phyloP scores from a whole-genome alignment of 2,888 invertebrate species.

The Lycophotia porphyrea region DNA sequence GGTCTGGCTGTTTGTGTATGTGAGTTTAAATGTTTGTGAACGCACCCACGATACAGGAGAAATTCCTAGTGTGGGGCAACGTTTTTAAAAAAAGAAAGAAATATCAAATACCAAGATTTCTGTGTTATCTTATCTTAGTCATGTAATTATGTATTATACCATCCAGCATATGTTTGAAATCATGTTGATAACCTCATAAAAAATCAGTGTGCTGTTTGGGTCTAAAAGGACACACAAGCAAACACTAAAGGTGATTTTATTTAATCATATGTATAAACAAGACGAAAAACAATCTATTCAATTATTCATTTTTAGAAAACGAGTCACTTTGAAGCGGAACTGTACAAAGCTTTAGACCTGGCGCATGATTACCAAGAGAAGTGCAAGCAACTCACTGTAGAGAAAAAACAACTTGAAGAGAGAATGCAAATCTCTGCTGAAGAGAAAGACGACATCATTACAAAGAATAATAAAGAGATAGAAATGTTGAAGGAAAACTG shows the following conservation, averaged over 20 bases:
- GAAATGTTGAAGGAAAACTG: conserved; percentile 86
- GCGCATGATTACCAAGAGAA: conserved; percentile 93
- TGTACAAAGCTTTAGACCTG: conserved; percentile 92
- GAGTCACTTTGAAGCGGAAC: conserved; percentile 92
- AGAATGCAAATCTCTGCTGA: conserved; percentile 79
- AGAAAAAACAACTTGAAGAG: conserved; percentile 82
- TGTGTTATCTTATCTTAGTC: not conserved
- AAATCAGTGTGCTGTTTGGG: not conserved
- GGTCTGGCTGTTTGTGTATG: no score
- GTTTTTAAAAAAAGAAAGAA: no score
- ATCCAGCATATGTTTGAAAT: no score
- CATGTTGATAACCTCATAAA: not conserved
- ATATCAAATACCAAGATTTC: not conserved
- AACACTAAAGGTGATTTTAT: not conserved
- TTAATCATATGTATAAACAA: not conserved
- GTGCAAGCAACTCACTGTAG: conserved; percentile 88
- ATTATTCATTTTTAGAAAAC: conserved; percentile 81
- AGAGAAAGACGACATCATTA: conserved; percentile 74
- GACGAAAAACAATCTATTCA: not conserved
- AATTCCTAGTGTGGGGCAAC: no score
- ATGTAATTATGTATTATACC: not conserved
- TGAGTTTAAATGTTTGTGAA: no score
- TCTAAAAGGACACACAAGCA: not conserved
- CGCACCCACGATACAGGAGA: no score
- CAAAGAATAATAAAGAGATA: conserved; percentile 82